phyloP scores from a whole-genome alignment of 1,140 invertebrate genomes.

The Epicauta chinensis region DNA sequence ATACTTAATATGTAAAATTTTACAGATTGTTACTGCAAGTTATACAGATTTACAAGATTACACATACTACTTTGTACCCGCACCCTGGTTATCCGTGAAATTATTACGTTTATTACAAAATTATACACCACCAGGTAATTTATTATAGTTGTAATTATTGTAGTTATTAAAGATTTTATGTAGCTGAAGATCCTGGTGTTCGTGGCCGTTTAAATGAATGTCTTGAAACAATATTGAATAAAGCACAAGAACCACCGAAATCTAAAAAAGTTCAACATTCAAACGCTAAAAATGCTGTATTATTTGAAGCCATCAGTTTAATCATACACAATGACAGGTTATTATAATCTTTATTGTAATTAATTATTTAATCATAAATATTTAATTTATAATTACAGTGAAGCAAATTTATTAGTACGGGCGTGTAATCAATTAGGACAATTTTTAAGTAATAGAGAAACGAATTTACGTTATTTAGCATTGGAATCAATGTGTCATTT shows the following conservation, averaged over 20 bases:
- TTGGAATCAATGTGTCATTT: constrained; percentile 99
- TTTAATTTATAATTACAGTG: constrained; percentile 50
- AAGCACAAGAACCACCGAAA: constrained; percentile 98
- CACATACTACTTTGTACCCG: constrained; percentile 99
- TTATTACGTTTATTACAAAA: constrained; percentile 94
- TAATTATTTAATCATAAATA: not conserved
- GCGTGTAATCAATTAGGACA: constrained; percentile 99
- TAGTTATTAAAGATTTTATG: constrained; percentile 1
- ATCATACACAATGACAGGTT: constrained; percentile 97
- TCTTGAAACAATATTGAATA: constrained; percentile 99
- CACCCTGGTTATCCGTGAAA: constrained; percentile 99
- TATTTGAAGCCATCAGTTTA: constrained; percentile 99
- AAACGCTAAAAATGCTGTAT: constrained; percentile 98
- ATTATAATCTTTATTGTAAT: constrained; percentile 7
- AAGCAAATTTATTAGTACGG: constrained; percentile 93
- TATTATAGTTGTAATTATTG: constrained; percentile 1
- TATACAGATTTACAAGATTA: constrained; percentile 99
- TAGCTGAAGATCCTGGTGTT: constrained; percentile 87
- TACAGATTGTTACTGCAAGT: constrained; percentile 92
- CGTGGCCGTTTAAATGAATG: constrained; percentile 94
- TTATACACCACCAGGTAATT: constrained; percentile 90
- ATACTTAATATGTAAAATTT: no score
- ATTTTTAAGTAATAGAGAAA: constrained; percentile 97
- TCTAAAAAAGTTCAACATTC: constrained; percentile 99
- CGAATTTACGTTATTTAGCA: constrained; percentile 95